phyloP scores from a whole-genome alignment of 2,797 vertebrate species.

The Cossypha dichroa region DNA sequence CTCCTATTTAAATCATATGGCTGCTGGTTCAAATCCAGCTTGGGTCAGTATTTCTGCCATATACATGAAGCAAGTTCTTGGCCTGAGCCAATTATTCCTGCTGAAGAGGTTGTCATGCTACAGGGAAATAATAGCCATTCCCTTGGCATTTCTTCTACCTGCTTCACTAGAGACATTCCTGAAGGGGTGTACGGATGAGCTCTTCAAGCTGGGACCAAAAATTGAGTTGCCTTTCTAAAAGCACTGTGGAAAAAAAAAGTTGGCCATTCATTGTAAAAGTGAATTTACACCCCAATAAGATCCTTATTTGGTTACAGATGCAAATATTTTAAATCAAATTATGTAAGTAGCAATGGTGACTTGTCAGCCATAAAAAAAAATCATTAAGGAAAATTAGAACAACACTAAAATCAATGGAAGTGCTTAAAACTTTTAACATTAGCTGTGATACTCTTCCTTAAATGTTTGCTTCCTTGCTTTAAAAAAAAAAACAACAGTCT shows the following conservation, averaged over 20 bases:
- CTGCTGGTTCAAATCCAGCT: constrained; percentile 20
- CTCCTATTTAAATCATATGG: constrained; percentile 39
- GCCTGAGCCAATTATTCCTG: neutral
- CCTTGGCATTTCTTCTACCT: neutral
- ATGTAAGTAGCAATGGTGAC: neutral
- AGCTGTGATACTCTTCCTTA: neutral
- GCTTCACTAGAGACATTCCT: neutral
- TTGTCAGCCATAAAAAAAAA: neutral
- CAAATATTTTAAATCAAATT: neutral
- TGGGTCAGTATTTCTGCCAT: constrained; percentile 26
- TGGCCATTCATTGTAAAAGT: neutral
- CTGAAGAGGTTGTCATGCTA: constrained; percentile 9
- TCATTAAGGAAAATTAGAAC: neutral
- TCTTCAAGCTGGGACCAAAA: neutral
- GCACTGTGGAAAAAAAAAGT: neutral
- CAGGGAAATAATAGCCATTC: neutral
- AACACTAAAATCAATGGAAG: neutral
- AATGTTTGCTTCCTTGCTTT: neutral
- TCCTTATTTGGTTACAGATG: neutral
- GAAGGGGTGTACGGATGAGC: neutral
- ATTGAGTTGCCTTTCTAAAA: neutral
- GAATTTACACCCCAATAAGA: neutral
- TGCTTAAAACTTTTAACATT: neutral
- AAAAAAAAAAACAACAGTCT: neutral
- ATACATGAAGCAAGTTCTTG: neutral